phyloP scores from a whole-genome alignment of 2,113 vertebrate species.

The Fregata magnificens region DNA sequence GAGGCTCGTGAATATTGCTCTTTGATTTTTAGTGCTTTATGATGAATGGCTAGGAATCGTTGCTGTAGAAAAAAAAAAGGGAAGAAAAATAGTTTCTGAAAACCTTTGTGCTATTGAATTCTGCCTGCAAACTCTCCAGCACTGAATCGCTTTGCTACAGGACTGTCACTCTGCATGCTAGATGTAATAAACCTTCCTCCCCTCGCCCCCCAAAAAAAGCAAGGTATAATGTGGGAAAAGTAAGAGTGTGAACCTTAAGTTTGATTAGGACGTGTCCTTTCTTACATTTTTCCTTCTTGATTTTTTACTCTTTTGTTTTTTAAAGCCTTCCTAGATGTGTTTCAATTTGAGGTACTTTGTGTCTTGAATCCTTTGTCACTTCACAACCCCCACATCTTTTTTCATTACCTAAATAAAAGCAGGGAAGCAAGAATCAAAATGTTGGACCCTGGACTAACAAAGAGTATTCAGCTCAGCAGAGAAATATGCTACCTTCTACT shows the following conservation, averaged over 20 bases:
- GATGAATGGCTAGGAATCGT: slow-evolving; percentile 60
- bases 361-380: background rate
- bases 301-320: background rate
- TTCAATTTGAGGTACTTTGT: background rate
- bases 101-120: slow-evolving; percentile 53
- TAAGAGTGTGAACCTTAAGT: background rate
- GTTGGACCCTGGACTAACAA: background rate
- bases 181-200: background rate
- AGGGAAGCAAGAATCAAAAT: background rate
- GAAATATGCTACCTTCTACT: background rate
- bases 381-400: background rate
- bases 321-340: background rate
- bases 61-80: background rate
- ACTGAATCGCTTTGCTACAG: background rate
- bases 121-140: slow-evolving; percentile 33
- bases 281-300: background rate
- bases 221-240: background rate
- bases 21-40: slow-evolving; percentile 70
- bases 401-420: background rate
- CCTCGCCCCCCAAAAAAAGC: background rate
- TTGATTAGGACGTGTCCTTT: background rate
- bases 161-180: background rate
- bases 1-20: slow-evolving; percentile 72
- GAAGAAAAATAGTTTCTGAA: slow-evolving; percentile 48
- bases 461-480: background rate